Evolutionary conservation across 2,113 vertebrate species (phyloP).

Genomic region (Pachyramphus minor): DNA sequence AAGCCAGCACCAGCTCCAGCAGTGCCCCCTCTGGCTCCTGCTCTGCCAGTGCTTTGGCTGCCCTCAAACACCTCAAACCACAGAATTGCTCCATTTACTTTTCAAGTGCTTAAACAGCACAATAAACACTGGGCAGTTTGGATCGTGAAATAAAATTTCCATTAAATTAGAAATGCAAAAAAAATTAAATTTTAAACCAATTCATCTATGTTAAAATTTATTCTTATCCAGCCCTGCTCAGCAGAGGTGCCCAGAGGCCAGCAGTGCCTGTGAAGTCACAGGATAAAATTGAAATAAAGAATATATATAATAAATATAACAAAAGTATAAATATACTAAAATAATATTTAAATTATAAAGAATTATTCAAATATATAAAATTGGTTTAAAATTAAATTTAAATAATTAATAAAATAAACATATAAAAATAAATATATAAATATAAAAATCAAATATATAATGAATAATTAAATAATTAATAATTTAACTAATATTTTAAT

Average conservation of each 20-base stretch:
- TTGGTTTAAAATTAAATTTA: background rate
- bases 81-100: background rate
- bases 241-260: background rate
- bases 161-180: background rate
- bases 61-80: background rate
- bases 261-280: background rate
- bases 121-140: background rate
- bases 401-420: background rate
- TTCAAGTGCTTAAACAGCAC: background rate
- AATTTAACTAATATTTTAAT: background rate
- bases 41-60: background rate
- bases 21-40: background rate
- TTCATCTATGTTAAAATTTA: background rate
- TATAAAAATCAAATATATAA: background rate
- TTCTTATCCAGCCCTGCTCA: background rate
- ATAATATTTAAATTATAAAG: background rate
- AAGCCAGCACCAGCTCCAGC: background rate
- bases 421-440: fast-evolving
- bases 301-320: background rate
- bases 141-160: background rate
- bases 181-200: background rate
- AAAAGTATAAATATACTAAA: background rate
- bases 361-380: background rate
- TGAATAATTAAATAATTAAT: background rate
- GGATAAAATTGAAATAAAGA: background rate